Evolutionary conservation across 2,113 vertebrate species (phyloP).

Genomic region (Zootoca vivipara): DNA sequence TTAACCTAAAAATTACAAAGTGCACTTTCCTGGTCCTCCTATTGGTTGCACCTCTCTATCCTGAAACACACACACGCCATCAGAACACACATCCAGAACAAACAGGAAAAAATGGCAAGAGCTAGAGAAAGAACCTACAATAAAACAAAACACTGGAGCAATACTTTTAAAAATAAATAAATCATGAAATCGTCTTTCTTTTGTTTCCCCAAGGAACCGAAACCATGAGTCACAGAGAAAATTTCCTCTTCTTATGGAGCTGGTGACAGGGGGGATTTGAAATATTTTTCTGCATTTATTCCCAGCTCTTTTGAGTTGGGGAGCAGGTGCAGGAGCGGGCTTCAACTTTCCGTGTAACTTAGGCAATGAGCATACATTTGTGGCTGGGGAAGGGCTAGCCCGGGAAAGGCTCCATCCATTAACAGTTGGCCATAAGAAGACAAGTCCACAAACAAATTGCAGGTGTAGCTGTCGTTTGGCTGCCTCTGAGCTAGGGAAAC

Average conservation of each 20-base stretch:
- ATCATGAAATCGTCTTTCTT: fast-evolving
- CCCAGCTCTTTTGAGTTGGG: background rate
- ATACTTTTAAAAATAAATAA: slow-evolving; percentile 20
- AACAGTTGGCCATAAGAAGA: slow-evolving; percentile 47
- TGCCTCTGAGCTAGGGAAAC: slow-evolving; percentile 35
- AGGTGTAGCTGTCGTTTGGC: slow-evolving; percentile 69
- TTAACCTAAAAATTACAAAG: background rate
- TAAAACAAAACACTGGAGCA: fast-evolving
- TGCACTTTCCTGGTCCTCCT: slow-evolving; percentile 31
- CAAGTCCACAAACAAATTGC: slow-evolving; percentile 65
- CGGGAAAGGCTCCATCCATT: slow-evolving; percentile 56
- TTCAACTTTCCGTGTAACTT: slow-evolving; percentile 13
- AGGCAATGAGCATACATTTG: slow-evolving; percentile 39
- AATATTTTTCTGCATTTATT: background rate
- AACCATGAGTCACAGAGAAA: fast-evolving
- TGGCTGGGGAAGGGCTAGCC: background rate
- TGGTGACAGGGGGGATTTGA: background rate
- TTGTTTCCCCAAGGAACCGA: fast-evolving
- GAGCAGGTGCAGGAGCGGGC: slow-evolving; percentile 54
- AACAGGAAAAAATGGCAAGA: background rate
- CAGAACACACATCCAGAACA: background rate
- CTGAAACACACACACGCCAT: background rate
- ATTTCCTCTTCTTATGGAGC: fast-evolving
- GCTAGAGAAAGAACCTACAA: background rate
- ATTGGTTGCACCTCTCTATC: slow-evolving; percentile 23